Percentiles rank a stretch among this genome's conserved stretches.
Conservation (phyloP, 2,113 vertebrate genomes). For the Sebastes schlegelii region DNA sequence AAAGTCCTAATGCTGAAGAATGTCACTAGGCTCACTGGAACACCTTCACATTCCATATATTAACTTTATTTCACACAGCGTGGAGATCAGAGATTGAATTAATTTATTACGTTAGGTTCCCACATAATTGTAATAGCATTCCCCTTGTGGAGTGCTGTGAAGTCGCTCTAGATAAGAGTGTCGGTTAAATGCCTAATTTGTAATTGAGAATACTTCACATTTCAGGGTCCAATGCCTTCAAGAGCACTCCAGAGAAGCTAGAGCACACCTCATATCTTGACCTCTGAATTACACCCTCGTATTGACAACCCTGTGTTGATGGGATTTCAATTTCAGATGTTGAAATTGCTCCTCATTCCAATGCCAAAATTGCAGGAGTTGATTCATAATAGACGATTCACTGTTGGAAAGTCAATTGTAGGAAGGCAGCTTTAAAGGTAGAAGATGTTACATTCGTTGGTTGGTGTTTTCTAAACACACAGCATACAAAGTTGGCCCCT, state of each 20-base stretch:
- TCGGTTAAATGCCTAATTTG: slow-evolving; percentile 45
- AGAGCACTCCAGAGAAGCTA: slow-evolving; percentile 43
- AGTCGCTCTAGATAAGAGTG: background rate
- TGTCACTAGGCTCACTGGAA: background rate
- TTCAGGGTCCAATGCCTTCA: slow-evolving; percentile 29
- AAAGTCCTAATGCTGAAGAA: background rate
- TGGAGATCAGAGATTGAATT: background rate
- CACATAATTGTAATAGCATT: background rate
- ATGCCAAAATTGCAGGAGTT: background rate
- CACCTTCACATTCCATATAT: background rate
- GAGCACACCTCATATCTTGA: slow-evolving; percentile 35
- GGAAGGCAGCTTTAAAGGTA: background rate
- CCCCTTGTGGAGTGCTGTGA: slow-evolving; percentile 21
- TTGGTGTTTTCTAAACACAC: too few relatives aligned
- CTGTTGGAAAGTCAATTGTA: background rate
- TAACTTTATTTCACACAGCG: background rate
- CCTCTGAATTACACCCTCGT: slow-evolving; percentile 15
- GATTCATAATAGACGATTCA: background rate
- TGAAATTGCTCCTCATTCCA: background rate
- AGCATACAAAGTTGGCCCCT: too few relatives aligned
- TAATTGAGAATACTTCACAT: slow-evolving; percentile 47
- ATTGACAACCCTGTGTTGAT: slow-evolving; percentile 22
- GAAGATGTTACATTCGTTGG: too few relatives aligned
- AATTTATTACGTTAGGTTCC: slow-evolving; percentile 4
- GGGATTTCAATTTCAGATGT: slow-evolving; percentile 14